Conservation (phyloP, 2,113 vertebrate genomes). For the Cochlearius cochlearius region DNA sequence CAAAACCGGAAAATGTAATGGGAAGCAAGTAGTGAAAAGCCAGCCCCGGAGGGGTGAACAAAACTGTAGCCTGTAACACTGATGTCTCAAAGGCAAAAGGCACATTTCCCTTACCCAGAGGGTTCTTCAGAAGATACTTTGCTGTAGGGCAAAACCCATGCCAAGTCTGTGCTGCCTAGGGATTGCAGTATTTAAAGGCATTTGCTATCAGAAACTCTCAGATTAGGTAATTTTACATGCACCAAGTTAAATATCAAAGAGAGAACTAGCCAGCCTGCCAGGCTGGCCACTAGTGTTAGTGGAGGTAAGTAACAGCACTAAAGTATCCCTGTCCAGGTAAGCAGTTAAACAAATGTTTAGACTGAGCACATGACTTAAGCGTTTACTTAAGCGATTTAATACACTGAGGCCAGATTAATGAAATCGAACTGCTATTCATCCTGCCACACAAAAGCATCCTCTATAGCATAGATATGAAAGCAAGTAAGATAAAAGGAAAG, state of each 20-base stretch:
- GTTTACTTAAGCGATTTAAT: background rate
- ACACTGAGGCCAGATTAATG: background rate
- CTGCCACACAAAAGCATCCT: background rate
- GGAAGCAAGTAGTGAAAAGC: slow-evolving; percentile 5
- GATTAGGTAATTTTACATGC: background rate
- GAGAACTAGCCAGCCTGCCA: background rate
- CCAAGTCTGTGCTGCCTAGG: background rate
- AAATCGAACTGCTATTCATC: background rate
- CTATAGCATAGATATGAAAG: background rate
- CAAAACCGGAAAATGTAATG: slow-evolving; percentile 8
- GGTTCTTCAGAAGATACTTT: background rate
- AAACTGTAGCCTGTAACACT: background rate
- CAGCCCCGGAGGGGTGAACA: background rate
- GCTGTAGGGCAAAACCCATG: background rate
- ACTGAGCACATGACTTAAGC: background rate
- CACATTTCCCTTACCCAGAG: background rate
- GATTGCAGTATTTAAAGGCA: background rate
- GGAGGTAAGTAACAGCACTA: background rate
- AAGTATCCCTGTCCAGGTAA: background rate
- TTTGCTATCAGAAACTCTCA: background rate
- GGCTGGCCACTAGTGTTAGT: background rate
- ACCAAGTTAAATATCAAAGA: background rate
- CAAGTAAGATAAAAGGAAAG: slow-evolving; percentile 14
- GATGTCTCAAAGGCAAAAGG: background rate
- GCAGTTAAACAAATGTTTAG: background rate